Conservation (phyloP, 2,888 invertebrate species). For the Hydroisotoma schaefferi region DNA sequence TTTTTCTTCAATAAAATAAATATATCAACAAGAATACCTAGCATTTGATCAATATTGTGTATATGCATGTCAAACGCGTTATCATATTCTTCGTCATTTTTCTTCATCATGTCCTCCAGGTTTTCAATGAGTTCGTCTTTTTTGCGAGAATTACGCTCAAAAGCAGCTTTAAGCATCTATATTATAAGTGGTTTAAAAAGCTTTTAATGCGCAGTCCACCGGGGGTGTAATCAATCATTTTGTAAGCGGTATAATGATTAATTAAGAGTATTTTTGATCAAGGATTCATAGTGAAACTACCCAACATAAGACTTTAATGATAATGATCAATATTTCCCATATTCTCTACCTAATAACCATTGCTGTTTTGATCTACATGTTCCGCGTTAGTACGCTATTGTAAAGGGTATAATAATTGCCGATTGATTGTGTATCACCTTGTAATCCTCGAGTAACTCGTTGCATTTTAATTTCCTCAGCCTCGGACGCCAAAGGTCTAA, state of each 20-base stretch:
- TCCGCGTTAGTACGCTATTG: too few relatives aligned
- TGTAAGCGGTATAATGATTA: too few relatives aligned
- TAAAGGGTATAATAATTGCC: neutral
- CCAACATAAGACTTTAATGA: neutral
- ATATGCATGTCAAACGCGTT: constrained; percentile 45
- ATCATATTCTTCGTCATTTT: constrained; percentile 44
- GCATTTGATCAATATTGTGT: constrained; percentile 44
- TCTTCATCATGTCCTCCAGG: constrained; percentile 36
- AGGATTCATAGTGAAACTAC: neutral
- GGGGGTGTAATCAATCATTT: neutral
- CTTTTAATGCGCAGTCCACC: neutral
- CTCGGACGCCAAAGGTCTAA: constrained; percentile 47
- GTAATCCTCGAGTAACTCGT: constrained; percentile 46
- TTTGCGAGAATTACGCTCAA: constrained; percentile 44
- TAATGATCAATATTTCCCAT: neutral
- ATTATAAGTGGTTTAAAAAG: neutral
- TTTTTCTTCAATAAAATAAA: neutral
- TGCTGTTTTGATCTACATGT: too few relatives aligned
- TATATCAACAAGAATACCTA: constrained; percentile 38
- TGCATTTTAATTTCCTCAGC: constrained; percentile 42
- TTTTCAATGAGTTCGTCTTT: constrained; percentile 45
- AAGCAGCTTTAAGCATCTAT: constrained; percentile 39
- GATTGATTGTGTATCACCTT: constrained; percentile 23
- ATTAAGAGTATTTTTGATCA: too few relatives aligned
- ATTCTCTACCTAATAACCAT: neutral